phyloP scores from a whole-genome alignment of 2,113 vertebrate species.

The Mobula hypostoma region DNA sequence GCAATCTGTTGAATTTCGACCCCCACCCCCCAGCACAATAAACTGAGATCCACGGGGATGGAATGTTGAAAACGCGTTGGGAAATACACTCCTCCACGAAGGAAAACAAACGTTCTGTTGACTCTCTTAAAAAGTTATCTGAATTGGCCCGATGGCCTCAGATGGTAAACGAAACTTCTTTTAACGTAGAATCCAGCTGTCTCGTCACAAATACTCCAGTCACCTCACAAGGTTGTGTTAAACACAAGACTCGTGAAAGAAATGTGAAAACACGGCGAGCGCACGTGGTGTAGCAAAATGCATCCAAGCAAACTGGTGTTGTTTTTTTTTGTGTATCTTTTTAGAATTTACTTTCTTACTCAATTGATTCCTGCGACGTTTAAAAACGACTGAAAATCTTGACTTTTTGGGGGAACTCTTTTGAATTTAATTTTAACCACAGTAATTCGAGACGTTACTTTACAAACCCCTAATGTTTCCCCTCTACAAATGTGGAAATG shows the following conservation, averaged over 20 bases:
- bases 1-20: neutral
- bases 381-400: constrained; percentile 34
- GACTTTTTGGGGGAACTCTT: constrained; percentile 41
- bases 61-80: neutral
- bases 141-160: neutral
- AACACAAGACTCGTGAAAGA: neutral
- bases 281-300: neutral
- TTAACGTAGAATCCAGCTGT: neutral
- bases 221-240: neutral
- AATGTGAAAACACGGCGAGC: neutral
- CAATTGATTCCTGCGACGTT: neutral
- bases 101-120: neutral
- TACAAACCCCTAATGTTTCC: neutral
- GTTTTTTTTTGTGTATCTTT: neutral
- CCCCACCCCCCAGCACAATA: neutral
- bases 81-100: constrained; percentile 1
- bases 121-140: too few relatives aligned
- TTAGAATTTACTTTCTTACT: neutral
- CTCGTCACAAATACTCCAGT: neutral
- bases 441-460: neutral
- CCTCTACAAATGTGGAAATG: neutral
- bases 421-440: neutral
- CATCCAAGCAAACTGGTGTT: neutral
- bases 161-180: neutral
- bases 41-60: neutral